Base-by-base conservation (phyloP, 2,797 vertebrate genomes). In the Acanthiza pusilla region DNA sequence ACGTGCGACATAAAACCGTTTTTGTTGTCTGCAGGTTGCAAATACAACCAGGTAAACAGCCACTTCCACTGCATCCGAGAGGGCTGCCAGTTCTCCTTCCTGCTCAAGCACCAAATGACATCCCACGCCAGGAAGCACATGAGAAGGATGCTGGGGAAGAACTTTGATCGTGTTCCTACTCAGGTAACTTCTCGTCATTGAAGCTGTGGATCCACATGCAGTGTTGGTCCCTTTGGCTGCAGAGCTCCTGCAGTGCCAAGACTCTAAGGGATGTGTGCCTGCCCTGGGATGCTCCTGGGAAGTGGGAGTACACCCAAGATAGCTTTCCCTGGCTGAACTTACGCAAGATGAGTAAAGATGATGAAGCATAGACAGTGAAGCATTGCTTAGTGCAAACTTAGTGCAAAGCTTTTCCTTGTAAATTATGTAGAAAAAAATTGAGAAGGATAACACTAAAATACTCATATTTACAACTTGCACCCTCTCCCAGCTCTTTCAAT, bases 31-130 rank as follows among this genome's bases (percentile, higher is more conserved):
- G 8, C 96, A 99, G 99, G 99, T 94, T 99, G 99, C 96, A 99
- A 99, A 96, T 99, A 99, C 96, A 99, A 99, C 98, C 99, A 99
- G 97, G 99, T 99, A 96, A 99, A 99, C 97, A 99, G 99, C 95
- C 99, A 99, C 97, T 99, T 99, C 97, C 99, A 99, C 97, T 99
- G 99, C 97, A 99, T 99, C 97, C 99, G 99, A 3, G 99, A 99
- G 51, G 99, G 98, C 95, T 99, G 99, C 98, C 99, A 99, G 98
- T 99, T 99, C 98, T 99, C 99, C 98, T 99, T 99, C 98, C 98
- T 99, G 95, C 99, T 99, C 81, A 99, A 99, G 97, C 99, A 99
- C 97, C 99, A 99, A 98, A 99, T 99, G 99, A 99, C 99, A 51
- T 99, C 99, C 12, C 99, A 99, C 1, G 99, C 99, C 79, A 98